Percentiles rank a stretch among this genome's conserved stretches.
phyloP scores from a whole-genome alignment of 2,888 invertebrate species.

The Electrophaes corylata region DNA sequence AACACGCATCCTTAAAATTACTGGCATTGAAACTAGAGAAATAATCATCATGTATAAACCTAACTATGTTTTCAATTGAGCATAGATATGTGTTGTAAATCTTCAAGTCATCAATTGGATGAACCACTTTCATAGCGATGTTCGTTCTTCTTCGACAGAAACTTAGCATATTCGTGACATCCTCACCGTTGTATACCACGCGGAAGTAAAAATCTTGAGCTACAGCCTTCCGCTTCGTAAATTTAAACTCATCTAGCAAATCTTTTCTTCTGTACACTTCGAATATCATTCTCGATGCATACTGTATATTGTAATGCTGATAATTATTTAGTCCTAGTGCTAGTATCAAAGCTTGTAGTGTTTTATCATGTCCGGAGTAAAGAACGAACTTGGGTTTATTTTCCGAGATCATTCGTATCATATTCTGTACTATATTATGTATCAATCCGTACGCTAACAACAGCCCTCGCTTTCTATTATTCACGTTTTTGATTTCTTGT shows the following conservation, averaged over 20 bases:
- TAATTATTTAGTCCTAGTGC: constrained; percentile 89
- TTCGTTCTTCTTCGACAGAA: constrained; percentile 89
- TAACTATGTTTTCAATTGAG: constrained; percentile 93
- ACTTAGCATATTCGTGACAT: constrained; percentile 91
- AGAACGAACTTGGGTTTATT: constrained; percentile 89
- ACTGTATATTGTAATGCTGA: constrained; percentile 89
- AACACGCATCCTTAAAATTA: constrained; percentile 94
- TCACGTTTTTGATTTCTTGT: constrained; percentile 84
- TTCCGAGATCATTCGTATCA: constrained; percentile 92
- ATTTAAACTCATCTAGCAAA: constrained; percentile 79
- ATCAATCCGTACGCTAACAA: constrained; percentile 93
- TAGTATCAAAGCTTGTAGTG: constrained; percentile 91
- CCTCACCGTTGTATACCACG: constrained; percentile 93
- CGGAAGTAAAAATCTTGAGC: constrained; percentile 92
- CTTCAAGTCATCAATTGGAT: constrained; percentile 66
- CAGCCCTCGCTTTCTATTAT: constrained; percentile 87
- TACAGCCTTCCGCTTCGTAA: constrained; percentile 79
- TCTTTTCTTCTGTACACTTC: constrained; percentile 91
- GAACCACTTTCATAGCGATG: constrained; percentile 73
- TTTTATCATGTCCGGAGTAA: constrained; percentile 97
- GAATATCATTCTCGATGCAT: constrained; percentile 93
- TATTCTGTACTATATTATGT: constrained; percentile 90
- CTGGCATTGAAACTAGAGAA: constrained; percentile 93
- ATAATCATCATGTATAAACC: constrained; percentile 95
- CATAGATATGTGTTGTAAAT: constrained; percentile 86